phyloP scores from a whole-genome alignment of 2,113 vertebrate genomes.

The Electrona antarctica region DNA sequence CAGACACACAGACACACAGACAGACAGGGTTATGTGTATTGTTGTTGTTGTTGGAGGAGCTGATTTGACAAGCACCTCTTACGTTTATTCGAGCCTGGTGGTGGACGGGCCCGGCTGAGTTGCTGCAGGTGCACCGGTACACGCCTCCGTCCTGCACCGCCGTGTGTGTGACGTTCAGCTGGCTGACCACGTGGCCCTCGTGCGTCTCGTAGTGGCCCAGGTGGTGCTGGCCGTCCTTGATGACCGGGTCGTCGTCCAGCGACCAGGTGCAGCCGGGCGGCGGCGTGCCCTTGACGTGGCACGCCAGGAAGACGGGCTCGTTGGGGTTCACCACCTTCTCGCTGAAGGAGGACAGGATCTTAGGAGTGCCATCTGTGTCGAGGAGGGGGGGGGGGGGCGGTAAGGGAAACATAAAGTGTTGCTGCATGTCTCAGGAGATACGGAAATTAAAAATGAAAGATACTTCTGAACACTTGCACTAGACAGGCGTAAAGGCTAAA shows the following conservation, averaged over 20 bases:
- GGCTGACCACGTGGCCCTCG: slow-evolving; percentile 94
- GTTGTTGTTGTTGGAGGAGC: slow-evolving; percentile 90
- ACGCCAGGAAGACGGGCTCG: slow-evolving; percentile 94
- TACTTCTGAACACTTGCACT: no score
- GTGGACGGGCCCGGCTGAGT: slow-evolving; percentile 95
- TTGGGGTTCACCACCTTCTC: slow-evolving; percentile 96
- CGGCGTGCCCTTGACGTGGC: slow-evolving; percentile 95
- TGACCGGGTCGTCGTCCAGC: slow-evolving; percentile 92
- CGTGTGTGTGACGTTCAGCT: slow-evolving; percentile 95
- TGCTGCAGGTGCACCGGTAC: slow-evolving; percentile 98
- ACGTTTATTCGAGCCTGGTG: slow-evolving; percentile 99
- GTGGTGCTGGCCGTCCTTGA: slow-evolving; percentile 92
- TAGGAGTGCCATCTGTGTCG: slow-evolving; percentile 92
- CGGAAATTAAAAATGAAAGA: no score
- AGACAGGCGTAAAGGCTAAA: no score
- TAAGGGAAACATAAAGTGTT: no score
- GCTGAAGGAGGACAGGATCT: slow-evolving; percentile 96
- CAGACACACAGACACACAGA: slow-evolving; percentile 64
- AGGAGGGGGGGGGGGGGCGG: not conserved
- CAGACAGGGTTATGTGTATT: slow-evolving; percentile 69
- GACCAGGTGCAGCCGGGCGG: slow-evolving; percentile 93
- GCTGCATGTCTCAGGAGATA: no score
- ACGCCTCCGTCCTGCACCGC: slow-evolving; percentile 96
- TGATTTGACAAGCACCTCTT: slow-evolving; percentile 99
- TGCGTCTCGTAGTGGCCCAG: slow-evolving; percentile 93